phyloP scores from a whole-genome alignment of 1,140 invertebrate species.

The Uloborus diversus region DNA sequence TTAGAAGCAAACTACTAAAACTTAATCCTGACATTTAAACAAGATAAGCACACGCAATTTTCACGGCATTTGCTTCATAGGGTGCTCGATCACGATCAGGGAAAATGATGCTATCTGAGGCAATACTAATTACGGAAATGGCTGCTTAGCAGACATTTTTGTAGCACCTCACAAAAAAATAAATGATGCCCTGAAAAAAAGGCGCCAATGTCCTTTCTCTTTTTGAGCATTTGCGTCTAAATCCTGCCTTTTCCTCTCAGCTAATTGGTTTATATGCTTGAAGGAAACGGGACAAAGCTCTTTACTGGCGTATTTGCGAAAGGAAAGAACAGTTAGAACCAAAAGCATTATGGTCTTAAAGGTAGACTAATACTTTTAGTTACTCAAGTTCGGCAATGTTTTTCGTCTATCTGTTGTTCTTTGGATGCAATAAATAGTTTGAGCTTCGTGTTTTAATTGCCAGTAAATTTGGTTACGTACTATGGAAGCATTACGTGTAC shows the following conservation, averaged over 20 bases:
- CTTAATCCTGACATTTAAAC: too few relatives aligned
- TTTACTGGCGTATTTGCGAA: background rate
- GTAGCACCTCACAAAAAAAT: background rate
- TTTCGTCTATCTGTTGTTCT: too few relatives aligned
- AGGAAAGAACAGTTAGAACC: background rate
- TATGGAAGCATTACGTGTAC: too few relatives aligned
- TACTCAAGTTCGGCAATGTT: background rate
- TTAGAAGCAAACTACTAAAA: too few relatives aligned
- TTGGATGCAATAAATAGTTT: too few relatives aligned
- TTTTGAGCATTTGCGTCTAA: background rate
- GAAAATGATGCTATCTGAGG: too few relatives aligned
- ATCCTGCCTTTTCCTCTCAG: background rate
- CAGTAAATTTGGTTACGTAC: too few relatives aligned
- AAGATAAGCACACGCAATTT: too few relatives aligned
- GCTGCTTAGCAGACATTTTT: too few relatives aligned
- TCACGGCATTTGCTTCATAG: too few relatives aligned
- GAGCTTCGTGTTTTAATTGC: too few relatives aligned
- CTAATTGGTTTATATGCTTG: slow-evolving; percentile 2
- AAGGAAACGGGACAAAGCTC: background rate
- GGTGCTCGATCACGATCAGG: too few relatives aligned
- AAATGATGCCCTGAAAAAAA: background rate
- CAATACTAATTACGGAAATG: background rate
- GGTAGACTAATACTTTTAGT: background rate
- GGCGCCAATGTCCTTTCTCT: background rate
- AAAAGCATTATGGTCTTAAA: background rate